Conservation (phyloP, 2,888 invertebrate genomes). For the Orthonevra nobilis region DNA sequence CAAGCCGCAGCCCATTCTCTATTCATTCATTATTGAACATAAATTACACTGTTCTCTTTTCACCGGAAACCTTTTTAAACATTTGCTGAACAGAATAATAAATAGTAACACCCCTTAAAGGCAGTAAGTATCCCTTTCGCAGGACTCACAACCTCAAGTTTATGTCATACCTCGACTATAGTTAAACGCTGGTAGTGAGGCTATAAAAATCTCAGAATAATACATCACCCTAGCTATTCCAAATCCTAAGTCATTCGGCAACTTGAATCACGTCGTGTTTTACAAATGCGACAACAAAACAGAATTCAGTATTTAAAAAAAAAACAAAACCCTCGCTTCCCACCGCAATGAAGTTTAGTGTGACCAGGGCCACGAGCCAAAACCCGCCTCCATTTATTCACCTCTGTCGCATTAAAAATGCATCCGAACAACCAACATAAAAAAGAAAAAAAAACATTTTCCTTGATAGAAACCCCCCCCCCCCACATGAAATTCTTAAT, state of each 20-base stretch:
- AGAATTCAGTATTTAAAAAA: slow-evolving; percentile 20
- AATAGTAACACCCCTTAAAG: too few species aligned
- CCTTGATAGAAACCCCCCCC: slow-evolving; percentile 24
- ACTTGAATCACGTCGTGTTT: slow-evolving; percentile 46
- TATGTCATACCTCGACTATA: too few species aligned
- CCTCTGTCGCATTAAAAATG: background rate
- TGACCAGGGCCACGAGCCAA: slow-evolving; percentile 2
- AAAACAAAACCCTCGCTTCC: too few species aligned
- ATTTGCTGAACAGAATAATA: too few species aligned
- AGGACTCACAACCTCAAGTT: too few species aligned
- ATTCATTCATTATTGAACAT: too few species aligned
- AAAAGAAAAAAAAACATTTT: slow-evolving; percentile 28
- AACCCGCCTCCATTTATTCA: slow-evolving; percentile 10
- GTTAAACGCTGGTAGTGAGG: too few species aligned
- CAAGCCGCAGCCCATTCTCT: too few species aligned
- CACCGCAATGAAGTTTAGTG: background rate
- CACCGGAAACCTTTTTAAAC: too few species aligned
- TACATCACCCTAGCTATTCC: slow-evolving; percentile 1
- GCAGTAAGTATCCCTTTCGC: too few species aligned
- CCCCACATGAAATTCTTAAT: slow-evolving; percentile 3
- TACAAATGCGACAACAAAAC: slow-evolving; percentile 23
- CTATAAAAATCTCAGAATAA: slow-evolving; percentile 34
- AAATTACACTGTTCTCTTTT: too few species aligned
- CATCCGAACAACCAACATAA: too few species aligned
- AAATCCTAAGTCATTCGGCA: slow-evolving; percentile 9